phyloP scores from a whole-genome alignment of 1,140 invertebrate genomes.

The Zaprionus inermis region DNA sequence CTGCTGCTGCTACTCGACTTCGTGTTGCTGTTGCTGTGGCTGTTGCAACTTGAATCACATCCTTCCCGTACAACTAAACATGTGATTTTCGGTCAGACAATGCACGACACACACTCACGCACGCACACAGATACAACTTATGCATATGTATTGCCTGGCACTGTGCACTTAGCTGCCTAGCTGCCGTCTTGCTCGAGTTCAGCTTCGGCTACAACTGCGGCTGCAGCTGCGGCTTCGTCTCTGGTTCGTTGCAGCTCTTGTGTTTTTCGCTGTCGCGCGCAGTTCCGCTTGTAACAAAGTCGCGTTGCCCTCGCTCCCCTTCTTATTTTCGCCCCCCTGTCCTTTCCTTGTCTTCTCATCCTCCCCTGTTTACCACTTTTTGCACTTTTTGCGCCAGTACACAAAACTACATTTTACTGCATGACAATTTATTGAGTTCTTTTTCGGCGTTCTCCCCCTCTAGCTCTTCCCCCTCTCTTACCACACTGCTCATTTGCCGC shows the following conservation, averaged over 20 bases:
- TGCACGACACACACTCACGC: slow-evolving; percentile 38
- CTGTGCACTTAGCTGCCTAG: slow-evolving; percentile 56
- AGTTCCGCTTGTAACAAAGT: slow-evolving; percentile 75
- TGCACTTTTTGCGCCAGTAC: slow-evolving; percentile 35
- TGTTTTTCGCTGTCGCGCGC: slow-evolving; percentile 39
- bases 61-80: slow-evolving; percentile 81
- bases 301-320: slow-evolving; percentile 61
- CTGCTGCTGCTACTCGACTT: slow-evolving; percentile 22
- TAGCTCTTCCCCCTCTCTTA: neutral
- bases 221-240: neutral
- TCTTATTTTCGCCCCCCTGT: too few species aligned
- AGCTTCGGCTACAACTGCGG: neutral
- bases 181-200: slow-evolving; percentile 61
- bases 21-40: slow-evolving; percentile 34
- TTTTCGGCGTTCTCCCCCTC: slow-evolving; percentile 34
- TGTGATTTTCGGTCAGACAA: slow-evolving; percentile 79
- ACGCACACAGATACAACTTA: slow-evolving; percentile 29
- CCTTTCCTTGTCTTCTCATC: too few species aligned
- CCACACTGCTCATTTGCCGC: slow-evolving; percentile 40
- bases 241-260: slow-evolving; percentile 23
- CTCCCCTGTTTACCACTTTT: neutral
- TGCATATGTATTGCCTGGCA: slow-evolving; percentile 28
- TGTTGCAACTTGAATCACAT: slow-evolving; percentile 81
- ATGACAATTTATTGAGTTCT: slow-evolving; percentile 82
- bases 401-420: slow-evolving; percentile 77